Percentiles rank a stretch among this genome's conserved stretches.
Evolutionary conservation across 30 jellyfish, hydroid and myxozoan genomes (phyloP).

Genomic region (Pseudorhiza aurosa): DNA sequence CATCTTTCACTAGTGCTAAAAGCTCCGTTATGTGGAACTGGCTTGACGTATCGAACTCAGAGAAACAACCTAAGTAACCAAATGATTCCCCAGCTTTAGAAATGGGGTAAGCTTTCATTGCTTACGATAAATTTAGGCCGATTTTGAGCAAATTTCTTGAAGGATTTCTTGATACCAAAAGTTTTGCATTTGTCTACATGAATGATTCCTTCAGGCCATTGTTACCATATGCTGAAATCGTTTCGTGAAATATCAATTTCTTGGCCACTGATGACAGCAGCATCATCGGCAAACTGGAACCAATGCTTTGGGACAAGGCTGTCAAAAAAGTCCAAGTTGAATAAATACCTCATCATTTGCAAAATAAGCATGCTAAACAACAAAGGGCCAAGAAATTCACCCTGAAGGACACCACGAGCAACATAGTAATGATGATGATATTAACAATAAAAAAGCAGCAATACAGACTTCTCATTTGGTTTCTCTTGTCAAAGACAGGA

Average conservation of each 20-base stretch:
- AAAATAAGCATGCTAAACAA: background rate
- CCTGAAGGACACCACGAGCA: constrained; percentile 3
- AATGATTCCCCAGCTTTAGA: background rate
- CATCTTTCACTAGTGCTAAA: too few relatives aligned
- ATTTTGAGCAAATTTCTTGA: background rate
- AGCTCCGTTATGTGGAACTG: background rate
- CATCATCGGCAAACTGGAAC: constrained; percentile 6
- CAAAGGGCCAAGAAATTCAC: background rate
- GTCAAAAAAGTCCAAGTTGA: background rate
- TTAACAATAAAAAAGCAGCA: too few relatives aligned
- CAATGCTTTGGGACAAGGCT: background rate
- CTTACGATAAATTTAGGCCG: background rate
- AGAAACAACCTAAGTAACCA: background rate
- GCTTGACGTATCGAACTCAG: background rate
- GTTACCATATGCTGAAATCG: background rate
- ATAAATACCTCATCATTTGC: background rate
- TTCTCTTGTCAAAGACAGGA: too few relatives aligned
- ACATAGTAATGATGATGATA: too few relatives aligned
- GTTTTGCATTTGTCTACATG: background rate
- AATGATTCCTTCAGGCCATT: background rate
- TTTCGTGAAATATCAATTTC: background rate
- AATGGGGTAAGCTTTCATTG: background rate
- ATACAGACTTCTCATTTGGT: too few relatives aligned
- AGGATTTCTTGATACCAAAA: background rate
- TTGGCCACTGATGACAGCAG: background rate